phyloP scores from a whole-genome alignment of 2,888 invertebrate genomes.

The Drosophila monieri region DNA sequence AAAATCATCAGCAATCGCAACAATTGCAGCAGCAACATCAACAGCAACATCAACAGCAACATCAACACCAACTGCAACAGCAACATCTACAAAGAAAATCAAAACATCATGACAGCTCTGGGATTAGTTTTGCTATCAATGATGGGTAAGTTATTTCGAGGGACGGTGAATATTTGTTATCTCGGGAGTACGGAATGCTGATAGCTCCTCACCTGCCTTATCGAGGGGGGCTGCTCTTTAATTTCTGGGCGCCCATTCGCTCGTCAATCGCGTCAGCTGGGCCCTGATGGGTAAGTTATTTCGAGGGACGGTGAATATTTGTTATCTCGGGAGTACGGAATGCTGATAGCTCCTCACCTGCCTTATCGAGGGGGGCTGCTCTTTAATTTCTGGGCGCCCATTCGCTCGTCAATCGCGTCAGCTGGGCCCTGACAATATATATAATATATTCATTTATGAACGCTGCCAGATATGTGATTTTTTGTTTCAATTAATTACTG shows the following conservation, averaged over 20 bases:
- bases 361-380: neutral
- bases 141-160: conserved; percentile 75
- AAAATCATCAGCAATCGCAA: conserved; percentile 23
- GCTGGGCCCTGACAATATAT: conserved; percentile 17
- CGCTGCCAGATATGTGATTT: conserved; percentile 45
- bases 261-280: conserved; percentile 40
- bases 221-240: neutral
- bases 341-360: neutral
- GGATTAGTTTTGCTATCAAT: conserved; percentile 80
- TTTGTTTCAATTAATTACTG: conserved; percentile 66
- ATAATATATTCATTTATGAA: conserved; percentile 34
- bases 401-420: conserved; percentile 45
- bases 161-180: conserved; percentile 36
- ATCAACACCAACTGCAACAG: conserved; percentile 9
- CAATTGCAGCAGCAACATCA: conserved; percentile 20
- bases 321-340: conserved; percentile 41
- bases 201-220: neutral
- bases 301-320: neutral
- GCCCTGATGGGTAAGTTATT: conserved; percentile 53
- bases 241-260: conserved; percentile 58
- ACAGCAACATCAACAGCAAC: conserved; percentile 24
- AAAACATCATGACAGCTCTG: conserved; percentile 63
- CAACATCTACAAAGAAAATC: conserved; percentile 34
- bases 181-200: conserved; percentile 12
- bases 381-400: conserved; percentile 55